These are phyloP conservation scores for Eilema griseolum DNA, from an alignment of 2,888 invertebrate genomes.

Conservation along the genomic window DNA sequence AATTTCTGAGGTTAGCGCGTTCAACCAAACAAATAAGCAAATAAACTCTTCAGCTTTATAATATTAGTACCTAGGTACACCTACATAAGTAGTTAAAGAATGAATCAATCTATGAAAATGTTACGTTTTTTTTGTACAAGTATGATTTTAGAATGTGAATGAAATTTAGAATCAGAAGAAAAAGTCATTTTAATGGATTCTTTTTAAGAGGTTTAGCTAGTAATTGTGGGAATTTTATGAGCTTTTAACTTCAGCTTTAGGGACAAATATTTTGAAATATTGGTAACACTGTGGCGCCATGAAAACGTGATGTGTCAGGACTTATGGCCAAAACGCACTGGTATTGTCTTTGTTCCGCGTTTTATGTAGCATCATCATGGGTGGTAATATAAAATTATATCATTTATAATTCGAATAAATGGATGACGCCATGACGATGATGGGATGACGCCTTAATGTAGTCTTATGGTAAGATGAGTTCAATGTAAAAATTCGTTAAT, in stretches of 20 bases:
- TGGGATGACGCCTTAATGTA: not conserved
- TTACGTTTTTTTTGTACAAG: too few relatives aligned
- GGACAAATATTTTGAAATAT: not conserved
- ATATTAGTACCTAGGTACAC: too few relatives aligned
- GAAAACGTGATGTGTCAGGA: conserved; percentile 28
- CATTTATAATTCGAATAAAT: conserved; percentile 12
- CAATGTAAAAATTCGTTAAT: not conserved
- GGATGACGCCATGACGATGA: not conserved
- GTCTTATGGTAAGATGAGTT: not conserved
- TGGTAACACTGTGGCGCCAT: conserved; percentile 26
- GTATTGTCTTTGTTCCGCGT: conserved; percentile 15
- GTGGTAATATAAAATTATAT: conserved; percentile 8
- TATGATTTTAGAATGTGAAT: too few relatives aligned
- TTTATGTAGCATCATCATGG: conserved; percentile 16
- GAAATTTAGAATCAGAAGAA: too few relatives aligned
- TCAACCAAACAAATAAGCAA: too few relatives aligned
- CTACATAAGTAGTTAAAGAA: too few relatives aligned
- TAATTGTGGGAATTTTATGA: not conserved
- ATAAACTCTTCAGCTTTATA: too few relatives aligned
- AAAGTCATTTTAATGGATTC: too few relatives aligned
- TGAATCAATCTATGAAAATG: too few relatives aligned
- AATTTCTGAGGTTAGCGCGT: too few relatives aligned
- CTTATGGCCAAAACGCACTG: conserved; percentile 5
- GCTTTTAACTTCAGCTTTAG: not conserved
- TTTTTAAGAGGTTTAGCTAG: too few relatives aligned